Conservation (phyloP, 2,113 vertebrate species). For the Cyphomyrus plagiostoma region DNA sequence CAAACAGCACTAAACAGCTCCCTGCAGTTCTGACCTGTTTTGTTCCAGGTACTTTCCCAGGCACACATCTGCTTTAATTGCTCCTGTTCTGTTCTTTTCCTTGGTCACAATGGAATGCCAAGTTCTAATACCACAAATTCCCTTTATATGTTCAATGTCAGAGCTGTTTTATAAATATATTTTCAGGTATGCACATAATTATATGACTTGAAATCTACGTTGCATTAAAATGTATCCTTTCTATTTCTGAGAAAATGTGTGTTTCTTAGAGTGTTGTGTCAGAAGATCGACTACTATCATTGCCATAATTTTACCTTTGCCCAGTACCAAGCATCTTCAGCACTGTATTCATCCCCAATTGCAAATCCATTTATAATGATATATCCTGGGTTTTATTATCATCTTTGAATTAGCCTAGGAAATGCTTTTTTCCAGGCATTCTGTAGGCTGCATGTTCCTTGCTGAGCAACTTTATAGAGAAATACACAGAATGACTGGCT, state of each 20-base stretch:
- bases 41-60: not conserved
- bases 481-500: not conserved
- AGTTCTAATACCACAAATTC: not conserved
- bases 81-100: not conserved
- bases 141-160: not conserved
- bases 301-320: not conserved
- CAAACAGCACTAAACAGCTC: not conserved
- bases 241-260: not conserved
- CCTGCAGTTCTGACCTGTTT: not conserved
- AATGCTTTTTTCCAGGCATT: not conserved
- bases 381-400: not conserved
- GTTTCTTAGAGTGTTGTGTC: not conserved
- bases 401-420: not conserved
- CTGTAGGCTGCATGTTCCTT: not conserved
- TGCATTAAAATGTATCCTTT: not conserved
- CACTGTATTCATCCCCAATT: not conserved
- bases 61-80: not conserved
- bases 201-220: not conserved
- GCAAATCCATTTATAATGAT: too few species aligned
- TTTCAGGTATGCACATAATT: not conserved
- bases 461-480: not conserved
- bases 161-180: not conserved
- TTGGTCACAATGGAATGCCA: not conserved
- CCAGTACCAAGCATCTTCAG: not conserved
- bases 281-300: not conserved